Evolutionary conservation across 2,888 invertebrate species (phyloP), one percentile per base, ranked within the genome.

Genomic region (Archaeoteleia sp.): DNA sequence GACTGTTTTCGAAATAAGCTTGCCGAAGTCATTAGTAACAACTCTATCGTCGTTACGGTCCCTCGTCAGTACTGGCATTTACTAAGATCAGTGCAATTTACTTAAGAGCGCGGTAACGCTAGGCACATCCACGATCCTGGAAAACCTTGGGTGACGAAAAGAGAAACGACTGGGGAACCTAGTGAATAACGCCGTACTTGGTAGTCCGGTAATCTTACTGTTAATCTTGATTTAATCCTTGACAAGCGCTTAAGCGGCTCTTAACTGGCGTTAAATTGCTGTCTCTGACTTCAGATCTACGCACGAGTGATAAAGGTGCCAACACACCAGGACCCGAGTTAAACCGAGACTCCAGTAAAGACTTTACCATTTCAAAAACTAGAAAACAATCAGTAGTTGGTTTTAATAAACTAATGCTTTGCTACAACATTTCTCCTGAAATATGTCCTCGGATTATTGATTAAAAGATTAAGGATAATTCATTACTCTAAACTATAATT

Each of bases 211-310:
- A 82, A 82, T 82, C 82, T 82, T 77, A 76, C 79, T 76, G 82
- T 83, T 84, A 84, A 84, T 84, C 84, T 84, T 82, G 82, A 83
- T 83, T 83, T 82, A 84, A 84, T 83, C 84, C 84, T 81, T 82
- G 83, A 83, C 82, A 83, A 83, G 83, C 82, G 80, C 83, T 83
- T 82, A 79, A 83, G 80, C 76, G 76, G 78, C 77, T 76, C 78
- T 80, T 80, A 81, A 83, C 81, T 78, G 77, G 80, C 78, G 79
- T 78, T 80, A 81, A 82, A 81, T 81, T 75, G 82, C 71, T 72
- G 74, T 73, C 72, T 74, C 73, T 73, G 73, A 74, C 71, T 72
- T 61, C 67, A 54, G 62, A 40, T 69, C 67, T 71, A 65, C 49
- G 69, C 57, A 39, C 58, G 58, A 61, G 63, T 48, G 65, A 68